phyloP scores from a whole-genome alignment of 2,113 vertebrate genomes.

The Herpailurus yagouaroundi region DNA sequence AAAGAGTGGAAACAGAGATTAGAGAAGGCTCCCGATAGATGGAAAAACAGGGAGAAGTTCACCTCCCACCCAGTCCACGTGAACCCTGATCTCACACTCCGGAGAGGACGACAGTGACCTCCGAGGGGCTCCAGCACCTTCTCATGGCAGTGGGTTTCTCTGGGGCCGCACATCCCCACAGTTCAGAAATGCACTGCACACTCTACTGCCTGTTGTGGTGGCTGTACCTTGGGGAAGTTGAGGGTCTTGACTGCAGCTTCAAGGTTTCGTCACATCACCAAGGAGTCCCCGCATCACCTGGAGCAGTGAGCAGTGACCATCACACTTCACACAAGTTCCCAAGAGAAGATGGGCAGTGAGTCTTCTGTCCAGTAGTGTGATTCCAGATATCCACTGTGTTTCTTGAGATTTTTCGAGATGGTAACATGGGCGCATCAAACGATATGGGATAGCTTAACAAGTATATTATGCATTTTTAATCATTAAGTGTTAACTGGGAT shows the following conservation, averaged over 20 bases:
- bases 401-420: conserved; percentile 24
- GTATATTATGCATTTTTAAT: neutral
- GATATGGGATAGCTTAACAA: neutral
- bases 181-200: neutral
- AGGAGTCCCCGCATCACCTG: neutral
- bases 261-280: neutral
- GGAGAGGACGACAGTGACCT: neutral
- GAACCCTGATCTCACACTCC: neutral
- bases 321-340: neutral
- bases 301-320: neutral
- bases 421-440: neutral
- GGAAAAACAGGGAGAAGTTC: neutral
- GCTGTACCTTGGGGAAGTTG: neutral
- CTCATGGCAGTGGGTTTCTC: neutral
- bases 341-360: neutral
- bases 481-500: conserved; percentile 32
- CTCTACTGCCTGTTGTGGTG: neutral
- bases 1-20: neutral
- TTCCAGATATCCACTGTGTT: neutral
- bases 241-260: neutral
- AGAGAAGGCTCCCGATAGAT: neutral
- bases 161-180: neutral
- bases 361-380: neutral
- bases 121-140: neutral
- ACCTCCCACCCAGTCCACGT: neutral